Conservation (phyloP, 2,888 invertebrate species). For the Cephus pygmeus region DNA sequence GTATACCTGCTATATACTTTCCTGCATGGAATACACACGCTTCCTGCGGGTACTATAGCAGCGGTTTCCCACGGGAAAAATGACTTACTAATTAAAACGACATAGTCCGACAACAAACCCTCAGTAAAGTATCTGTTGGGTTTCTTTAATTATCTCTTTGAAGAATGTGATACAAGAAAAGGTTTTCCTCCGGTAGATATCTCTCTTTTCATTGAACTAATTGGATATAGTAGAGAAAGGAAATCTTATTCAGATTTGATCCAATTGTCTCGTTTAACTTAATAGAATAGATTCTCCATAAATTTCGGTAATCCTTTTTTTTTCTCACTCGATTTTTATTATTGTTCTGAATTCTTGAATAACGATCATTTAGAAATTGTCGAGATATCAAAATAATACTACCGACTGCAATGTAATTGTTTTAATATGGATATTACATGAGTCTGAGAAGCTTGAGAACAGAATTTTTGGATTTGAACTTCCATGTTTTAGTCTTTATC, state of each 20-base stretch:
- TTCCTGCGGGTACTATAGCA: constrained; percentile 20
- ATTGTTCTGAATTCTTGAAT: background rate
- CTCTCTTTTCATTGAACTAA: background rate
- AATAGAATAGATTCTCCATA: background rate
- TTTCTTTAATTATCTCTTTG: background rate
- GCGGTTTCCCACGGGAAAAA: constrained; percentile 56
- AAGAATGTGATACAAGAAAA: background rate
- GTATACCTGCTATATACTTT: constrained; percentile 5
- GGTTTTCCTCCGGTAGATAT: background rate
- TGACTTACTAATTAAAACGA: constrained; percentile 38
- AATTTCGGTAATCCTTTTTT: background rate
- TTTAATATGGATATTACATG: background rate
- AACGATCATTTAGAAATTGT: background rate
- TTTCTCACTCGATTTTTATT: background rate
- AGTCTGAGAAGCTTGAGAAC: background rate
- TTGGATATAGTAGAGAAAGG: background rate
- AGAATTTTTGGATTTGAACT: background rate
- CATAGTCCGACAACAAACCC: background rate
- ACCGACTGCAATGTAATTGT: background rate
- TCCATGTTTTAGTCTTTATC: background rate
- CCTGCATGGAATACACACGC: background rate
- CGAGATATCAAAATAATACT: background rate
- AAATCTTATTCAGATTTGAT: background rate
- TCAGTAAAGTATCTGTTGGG: background rate
- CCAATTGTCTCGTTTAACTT: background rate